Evolutionary conservation across 2,797 vertebrate species (phyloP), one percentile per base, ranked within the genome.

Genomic region (Rhinichthys osculus): DNA sequence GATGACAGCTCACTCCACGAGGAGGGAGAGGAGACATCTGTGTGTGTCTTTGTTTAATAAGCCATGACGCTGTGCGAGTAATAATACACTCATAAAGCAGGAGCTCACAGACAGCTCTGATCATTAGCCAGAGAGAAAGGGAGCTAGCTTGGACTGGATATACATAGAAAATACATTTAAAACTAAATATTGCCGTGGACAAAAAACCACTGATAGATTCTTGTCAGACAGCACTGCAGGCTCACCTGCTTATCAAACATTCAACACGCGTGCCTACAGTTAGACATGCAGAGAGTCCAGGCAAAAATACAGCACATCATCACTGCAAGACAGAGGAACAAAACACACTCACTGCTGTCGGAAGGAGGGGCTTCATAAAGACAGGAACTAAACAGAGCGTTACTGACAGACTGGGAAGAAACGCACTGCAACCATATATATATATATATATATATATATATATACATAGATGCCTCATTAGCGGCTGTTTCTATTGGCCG

Each of bases 41-140:
- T 77, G 47, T 35, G 30, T 57, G 33, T 27, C 9, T 21, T 14
- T 64, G 77, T 44, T 38, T 59, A 78, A 78, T 77, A 77, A 77
- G 74, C 30, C 52, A 57, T 40, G 74, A 40, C 11, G 13, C 74
- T 5, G 52, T 17, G 35, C 3, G 21, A 78, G 57, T 78, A 44
- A 78, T 78, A 78, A 78, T 64, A 5, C 77, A 78, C 57, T 27
- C n/a, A 78, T 64, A 44, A 64, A 64, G 33, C 74, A 59, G 52
- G 52, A 59, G 54, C 57, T 64, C 77, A 64, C 23, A 78, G 77
- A 64, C 76, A 30, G 57, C n/a, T 44, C 38, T 19, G n/a, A 44
- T 78, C 77, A 62, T 62, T 27, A 78, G 77, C 54, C 35, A 59
- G 50, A 7, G 9, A 30, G 44, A 21, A 23, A 27, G 2, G 0